Conservation (phyloP, 2,797 vertebrate species). For the Sciurus carolinensis region DNA sequence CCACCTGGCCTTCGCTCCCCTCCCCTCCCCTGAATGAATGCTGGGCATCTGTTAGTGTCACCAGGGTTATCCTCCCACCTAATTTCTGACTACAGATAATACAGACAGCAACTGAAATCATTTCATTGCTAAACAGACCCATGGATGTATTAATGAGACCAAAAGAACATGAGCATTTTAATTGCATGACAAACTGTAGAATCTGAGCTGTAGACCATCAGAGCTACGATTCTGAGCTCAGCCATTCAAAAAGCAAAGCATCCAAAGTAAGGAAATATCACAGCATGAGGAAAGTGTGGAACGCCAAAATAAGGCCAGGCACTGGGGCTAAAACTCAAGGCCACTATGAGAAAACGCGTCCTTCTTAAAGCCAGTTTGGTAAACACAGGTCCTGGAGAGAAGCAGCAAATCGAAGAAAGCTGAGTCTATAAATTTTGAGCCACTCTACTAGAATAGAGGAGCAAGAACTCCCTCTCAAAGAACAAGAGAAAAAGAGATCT, state of each 20-base stretch:
- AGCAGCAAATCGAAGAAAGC: background rate
- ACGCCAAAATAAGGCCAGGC: background rate
- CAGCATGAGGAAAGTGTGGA: background rate
- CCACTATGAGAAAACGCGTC: background rate
- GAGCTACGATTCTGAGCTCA: constrained; percentile 23
- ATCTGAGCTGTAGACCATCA: background rate
- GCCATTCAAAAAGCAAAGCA: background rate
- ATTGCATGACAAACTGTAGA: constrained; percentile 50
- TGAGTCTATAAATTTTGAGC: background rate
- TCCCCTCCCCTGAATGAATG: background rate
- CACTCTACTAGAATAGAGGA: background rate
- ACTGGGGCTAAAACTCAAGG: background rate
- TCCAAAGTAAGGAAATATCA: background rate
- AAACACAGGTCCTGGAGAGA: constrained; percentile 9
- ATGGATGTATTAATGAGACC: constrained; percentile 30
- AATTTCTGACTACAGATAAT: background rate
- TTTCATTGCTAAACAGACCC: constrained; percentile 38
- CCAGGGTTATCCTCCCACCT: background rate
- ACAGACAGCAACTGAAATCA: background rate
- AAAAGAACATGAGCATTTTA: constrained; percentile 1
- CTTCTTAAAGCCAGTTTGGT: background rate
- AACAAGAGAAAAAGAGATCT: background rate
- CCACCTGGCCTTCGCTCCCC: background rate
- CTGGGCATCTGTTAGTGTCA: background rate
- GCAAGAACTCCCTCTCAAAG: background rate